Evolutionary conservation across 2,797 vertebrate species (phyloP), one percentile per base, ranked within the genome.

Genomic region (Heliangelus exortis): DNA sequence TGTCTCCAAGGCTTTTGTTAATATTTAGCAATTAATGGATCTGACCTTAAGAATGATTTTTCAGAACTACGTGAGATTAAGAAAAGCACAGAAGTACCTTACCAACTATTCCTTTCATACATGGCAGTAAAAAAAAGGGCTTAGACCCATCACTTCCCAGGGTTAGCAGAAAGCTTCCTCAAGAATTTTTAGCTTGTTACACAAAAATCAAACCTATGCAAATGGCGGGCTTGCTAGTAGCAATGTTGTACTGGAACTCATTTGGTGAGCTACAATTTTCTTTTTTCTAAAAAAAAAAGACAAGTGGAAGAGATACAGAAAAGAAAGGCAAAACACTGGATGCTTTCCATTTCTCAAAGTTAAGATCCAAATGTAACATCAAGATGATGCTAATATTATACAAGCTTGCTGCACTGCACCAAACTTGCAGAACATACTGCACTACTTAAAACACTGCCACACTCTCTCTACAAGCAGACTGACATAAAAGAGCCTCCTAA

Each of bases 401-500:
- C 97, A 97, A 97, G 97, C 95, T 91, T 97, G 96, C 97, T 97
- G 98, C 98, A 98, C 96, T 98, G 99, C 99, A 98, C 98, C 98
- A 99, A 99, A 98, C 98, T 98, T 97, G 72, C 97, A 96, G 98
- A 98, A 98, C 96, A 97, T 97, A 97, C 97, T 97, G 97, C 97
- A 97, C 96, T 98, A 98, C 97, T 98, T 97, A 97, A 93, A 98
- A 97, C 87, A 96, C 97, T 97, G 97, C 97, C 92, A 95, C 79
- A 36, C 45, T 95, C 91, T 74, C 95, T 94, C 90, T 86, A 93
- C 66, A 88, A 96, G 92, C 93, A 91, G 68, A 83, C 94, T 96
- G 90, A 95, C 95, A 95, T 92, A 96, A 90, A 96, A 96, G 78
- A 93, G 78, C 75, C 89, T 90, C 87, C 94, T 92, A 96, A 97